These are phyloP conservation scores for Murina feae DNA, from an alignment of 2,113 vertebrate genomes.

Conservation along the genomic window DNA sequence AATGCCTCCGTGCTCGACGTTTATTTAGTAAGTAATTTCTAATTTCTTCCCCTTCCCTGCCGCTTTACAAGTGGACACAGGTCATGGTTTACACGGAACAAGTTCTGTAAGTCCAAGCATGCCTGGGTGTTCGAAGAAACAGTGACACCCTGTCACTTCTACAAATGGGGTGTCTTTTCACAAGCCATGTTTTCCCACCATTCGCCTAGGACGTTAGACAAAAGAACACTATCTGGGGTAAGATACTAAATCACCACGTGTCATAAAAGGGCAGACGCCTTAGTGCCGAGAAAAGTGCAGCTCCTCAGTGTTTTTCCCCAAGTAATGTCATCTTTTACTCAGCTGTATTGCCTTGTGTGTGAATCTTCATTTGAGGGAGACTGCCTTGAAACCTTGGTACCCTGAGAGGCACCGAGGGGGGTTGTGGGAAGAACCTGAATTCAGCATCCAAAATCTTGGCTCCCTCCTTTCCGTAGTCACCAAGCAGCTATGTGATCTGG, in stretches of 20 bases:
- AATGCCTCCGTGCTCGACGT: conserved; percentile 93
- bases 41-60: background rate
- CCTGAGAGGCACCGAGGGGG: background rate
- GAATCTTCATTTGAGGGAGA: background rate
- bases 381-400: background rate
- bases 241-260: background rate
- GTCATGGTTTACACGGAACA: background rate
- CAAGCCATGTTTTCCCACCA: background rate
- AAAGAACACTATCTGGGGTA: background rate
- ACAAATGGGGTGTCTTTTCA: background rate
- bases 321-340: background rate
- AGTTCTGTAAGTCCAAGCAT: background rate
- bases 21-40: conserved; percentile 89
- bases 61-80: background rate
- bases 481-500: background rate
- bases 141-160: background rate
- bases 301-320: background rate
- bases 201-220: background rate
- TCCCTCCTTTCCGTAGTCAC: background rate
- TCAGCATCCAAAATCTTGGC: background rate
- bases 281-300: background rate
- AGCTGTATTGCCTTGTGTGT: background rate
- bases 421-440: background rate
- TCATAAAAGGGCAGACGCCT: background rate
- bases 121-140: background rate